Evolutionary conservation across 2,797 vertebrate genomes (phyloP).

Genomic region (Squalus acanthias): DNA sequence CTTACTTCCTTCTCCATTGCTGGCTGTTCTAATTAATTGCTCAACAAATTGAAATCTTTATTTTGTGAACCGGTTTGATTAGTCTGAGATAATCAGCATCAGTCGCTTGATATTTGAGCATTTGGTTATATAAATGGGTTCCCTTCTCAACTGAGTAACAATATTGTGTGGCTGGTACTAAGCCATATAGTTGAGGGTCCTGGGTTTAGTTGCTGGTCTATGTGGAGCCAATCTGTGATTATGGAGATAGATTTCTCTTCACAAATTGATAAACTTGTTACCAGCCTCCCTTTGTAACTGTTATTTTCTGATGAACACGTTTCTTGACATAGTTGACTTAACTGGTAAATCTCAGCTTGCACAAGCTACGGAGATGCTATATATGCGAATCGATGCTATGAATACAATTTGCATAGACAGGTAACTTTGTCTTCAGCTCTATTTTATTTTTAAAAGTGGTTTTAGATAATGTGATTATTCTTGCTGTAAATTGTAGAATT

Average conservation of each 20-base stretch:
- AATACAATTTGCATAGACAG: constrained; percentile 89
- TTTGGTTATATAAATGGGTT: not conserved
- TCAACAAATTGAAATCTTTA: too few species aligned
- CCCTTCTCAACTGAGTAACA: not conserved
- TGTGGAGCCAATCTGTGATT: not conserved
- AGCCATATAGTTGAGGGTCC: not conserved
- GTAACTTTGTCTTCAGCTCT: constrained; percentile 51
- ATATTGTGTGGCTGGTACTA: not conserved
- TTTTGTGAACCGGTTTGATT: too few species aligned
- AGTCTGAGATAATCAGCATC: too few species aligned
- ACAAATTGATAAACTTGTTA: not conserved
- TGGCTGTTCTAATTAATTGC: too few species aligned
- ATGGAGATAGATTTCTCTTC: not conserved
- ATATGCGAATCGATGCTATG: constrained; percentile 96
- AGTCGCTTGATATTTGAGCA: not conserved
- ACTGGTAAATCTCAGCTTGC: constrained; percentile 71
- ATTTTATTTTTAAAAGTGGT: not conserved
- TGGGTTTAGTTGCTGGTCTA: not conserved
- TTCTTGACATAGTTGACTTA: constrained; percentile 56
- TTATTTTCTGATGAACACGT: not conserved
- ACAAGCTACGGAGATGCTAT: constrained; percentile 96
- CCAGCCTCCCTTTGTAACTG: not conserved
- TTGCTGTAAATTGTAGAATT: not conserved
- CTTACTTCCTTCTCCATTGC: too few species aligned
- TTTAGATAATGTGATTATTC: not conserved